Conservation (phyloP, 1,140 invertebrate genomes). For the Ceratitis capitata region DNA sequence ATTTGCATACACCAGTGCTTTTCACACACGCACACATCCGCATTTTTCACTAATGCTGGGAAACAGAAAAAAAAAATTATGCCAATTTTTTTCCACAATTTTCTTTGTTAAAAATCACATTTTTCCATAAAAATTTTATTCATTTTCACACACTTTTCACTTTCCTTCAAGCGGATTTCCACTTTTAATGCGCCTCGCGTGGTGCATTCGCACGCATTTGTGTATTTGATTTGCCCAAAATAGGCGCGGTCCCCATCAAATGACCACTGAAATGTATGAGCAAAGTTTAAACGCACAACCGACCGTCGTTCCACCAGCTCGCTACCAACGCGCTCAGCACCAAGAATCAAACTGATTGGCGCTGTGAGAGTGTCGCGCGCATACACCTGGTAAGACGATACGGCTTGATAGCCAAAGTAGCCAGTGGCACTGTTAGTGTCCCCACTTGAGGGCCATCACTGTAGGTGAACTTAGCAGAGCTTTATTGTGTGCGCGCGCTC, state of each 20-base stretch:
- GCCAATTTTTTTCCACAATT: constrained; percentile 9
- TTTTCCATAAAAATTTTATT: not conserved
- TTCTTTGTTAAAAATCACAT: constrained; percentile 16
- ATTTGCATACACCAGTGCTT: not conserved
- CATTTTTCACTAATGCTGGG: not conserved
- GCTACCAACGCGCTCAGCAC: constrained; percentile 29
- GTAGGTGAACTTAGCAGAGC: constrained; percentile 11
- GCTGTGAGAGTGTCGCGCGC: constrained; percentile 2
- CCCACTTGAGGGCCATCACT: not conserved
- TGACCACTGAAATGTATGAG: not conserved
- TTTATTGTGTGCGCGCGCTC: constrained; percentile 22
- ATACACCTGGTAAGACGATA: constrained; percentile 28
- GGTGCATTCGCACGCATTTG: not conserved
- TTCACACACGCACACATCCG: not conserved
- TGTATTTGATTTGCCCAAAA: not conserved
- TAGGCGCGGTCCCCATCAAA: constrained; percentile 15
- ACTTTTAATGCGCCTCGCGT: not conserved
- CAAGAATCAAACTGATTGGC: constrained; percentile 23
- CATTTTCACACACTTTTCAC: constrained; percentile 26
- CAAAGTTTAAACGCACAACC: not conserved
- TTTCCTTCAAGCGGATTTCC: not conserved
- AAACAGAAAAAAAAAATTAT: not conserved
- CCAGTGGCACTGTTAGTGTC: not conserved
- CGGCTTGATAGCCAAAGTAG: not conserved
- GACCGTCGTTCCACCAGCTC: constrained; percentile 22